These are phyloP conservation scores for Lithophane leautieri DNA, from an alignment of 2,888 invertebrate species.

Conservation along the genomic window DNA sequence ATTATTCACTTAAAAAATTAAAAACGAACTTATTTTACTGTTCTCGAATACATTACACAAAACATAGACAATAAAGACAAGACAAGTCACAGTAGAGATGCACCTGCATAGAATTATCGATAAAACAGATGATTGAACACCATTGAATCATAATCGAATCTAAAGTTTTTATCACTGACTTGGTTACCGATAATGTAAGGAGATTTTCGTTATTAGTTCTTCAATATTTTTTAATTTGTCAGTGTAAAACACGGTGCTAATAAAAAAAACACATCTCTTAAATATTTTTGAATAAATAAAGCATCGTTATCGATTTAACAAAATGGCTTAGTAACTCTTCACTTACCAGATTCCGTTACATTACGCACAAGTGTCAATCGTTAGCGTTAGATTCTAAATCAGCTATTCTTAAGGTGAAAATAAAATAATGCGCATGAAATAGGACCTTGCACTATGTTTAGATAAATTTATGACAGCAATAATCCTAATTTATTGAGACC, in stretches of 20 bases:
- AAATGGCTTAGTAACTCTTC: conserved; percentile 40
- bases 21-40: conserved; percentile 50
- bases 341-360: conserved; percentile 22
- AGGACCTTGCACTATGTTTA: rapidly evolving
- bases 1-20: conserved; percentile 36
- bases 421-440: not conserved
- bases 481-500: not conserved
- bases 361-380: not conserved
- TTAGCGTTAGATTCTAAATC: not conserved
- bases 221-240: not conserved
- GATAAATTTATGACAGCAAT: rapidly evolving
- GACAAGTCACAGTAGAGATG: conserved; percentile 56
- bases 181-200: not conserved
- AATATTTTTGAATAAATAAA: not conserved
- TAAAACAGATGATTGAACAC: conserved; percentile 41
- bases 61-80: conserved; percentile 65
- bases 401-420: too few relatives aligned
- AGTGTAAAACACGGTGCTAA: too few relatives aligned
- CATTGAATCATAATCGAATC: not conserved
- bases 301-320: conserved; percentile 40
- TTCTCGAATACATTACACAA: conserved; percentile 50
- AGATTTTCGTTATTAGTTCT: too few relatives aligned
- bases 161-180: conserved; percentile 3
- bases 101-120: conserved; percentile 44
- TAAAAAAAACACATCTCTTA: not conserved